These are phyloP conservation scores for Heterocephalus glaber DNA, from an alignment of 2,113 vertebrate genomes.

Conservation along the genomic window DNA sequence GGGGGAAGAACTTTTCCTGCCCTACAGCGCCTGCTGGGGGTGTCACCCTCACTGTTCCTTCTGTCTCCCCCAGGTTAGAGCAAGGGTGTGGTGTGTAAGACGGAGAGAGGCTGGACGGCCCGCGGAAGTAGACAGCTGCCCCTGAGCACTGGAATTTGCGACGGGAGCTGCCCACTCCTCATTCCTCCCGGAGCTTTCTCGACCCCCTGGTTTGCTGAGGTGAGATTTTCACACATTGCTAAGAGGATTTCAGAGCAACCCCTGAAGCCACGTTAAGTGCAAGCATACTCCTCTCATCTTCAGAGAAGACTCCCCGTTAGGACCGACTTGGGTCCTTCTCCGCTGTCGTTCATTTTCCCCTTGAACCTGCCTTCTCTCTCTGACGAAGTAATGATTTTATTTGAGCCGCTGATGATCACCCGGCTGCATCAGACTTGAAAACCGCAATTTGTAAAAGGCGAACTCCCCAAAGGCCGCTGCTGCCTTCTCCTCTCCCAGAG, in stretches of 20 bases:
- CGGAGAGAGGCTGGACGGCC: background rate
- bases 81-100: fast-evolving
- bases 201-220: background rate
- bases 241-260: background rate
- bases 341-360: background rate
- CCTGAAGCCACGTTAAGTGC: background rate
- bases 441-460: background rate
- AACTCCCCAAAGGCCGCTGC: background rate
- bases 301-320: background rate
- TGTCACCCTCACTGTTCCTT: background rate
- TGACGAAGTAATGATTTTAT: conserved; percentile 34
- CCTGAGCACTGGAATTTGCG: fast-evolving
- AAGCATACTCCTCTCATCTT: background rate
- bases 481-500: background rate
- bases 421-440: conserved; percentile 28
- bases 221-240: background rate
- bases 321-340: background rate
- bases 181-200: background rate
- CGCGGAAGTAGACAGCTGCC: fast-evolving
- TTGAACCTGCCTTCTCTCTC: background rate
- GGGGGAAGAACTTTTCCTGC: background rate
- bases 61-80: no score
- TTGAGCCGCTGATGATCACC: background rate
- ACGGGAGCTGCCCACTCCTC: fast-evolving
- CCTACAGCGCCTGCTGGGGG: background rate